Base-by-base conservation (phyloP, 37 sponge, comb jelly and placozoan species). In the Beroe forskalii region DNA sequence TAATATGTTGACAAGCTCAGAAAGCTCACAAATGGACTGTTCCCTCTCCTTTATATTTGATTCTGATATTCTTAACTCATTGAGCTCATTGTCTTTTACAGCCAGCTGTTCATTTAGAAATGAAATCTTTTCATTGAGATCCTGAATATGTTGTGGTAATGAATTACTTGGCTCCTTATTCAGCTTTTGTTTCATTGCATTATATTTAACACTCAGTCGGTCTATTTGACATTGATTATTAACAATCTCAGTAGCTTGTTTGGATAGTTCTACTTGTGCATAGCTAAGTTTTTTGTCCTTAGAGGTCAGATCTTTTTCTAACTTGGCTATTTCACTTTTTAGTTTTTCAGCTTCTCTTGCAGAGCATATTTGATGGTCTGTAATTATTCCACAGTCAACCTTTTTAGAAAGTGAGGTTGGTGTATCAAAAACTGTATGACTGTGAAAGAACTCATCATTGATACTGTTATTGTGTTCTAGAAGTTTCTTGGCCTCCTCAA, bases 1-100 rank as follows among this genome's bases (percentile, higher is more conserved):
- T 24, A 80, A 25, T 41, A 44, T 80, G 4, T 80, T 44, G 4
- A 80, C 86, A 44, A 80, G 86, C 55, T 80, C 86, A 22, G 55
- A 41, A 4, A 80, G 86, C 31, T 80, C 55, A 4, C 86, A 41
- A 25, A 44, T n/a, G 1, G 86, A 23, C 27, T 80, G 43, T 23
- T 80, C 55, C 35, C 55, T 41, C 30, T 80, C 19, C 28, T 80
- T 80, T 12, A 80, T 22, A 32, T 72, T 38, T 4, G 55, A 28
- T 24, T 80, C 86, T 20, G 86, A 22, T n/a, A n/a, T 37, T 48
- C 40, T 80, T 2, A 80, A 23, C 40, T 44, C 86, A 43, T 80
- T 37, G 1, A 80, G 30, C 55, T 80, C 86, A 23, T 27, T 37
- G 3, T 80, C 40, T 25, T 44, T 80, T 4, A 12, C 48, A 39